Conservation (phyloP, 1,140 invertebrate species). For the Eufriesea mexicana region DNA sequence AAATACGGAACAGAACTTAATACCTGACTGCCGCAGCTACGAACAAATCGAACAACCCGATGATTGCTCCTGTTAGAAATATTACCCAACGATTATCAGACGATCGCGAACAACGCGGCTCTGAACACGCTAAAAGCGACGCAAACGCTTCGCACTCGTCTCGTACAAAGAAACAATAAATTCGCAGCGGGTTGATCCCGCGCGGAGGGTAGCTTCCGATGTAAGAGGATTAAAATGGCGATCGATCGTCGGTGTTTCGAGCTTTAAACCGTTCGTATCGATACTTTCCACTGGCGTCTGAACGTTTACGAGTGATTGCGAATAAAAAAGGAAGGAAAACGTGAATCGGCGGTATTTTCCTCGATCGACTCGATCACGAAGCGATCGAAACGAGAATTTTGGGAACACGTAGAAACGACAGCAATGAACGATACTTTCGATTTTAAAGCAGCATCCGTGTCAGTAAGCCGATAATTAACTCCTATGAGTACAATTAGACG, state of each 20-base stretch:
- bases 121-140: not conserved
- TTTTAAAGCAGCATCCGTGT: not conserved
- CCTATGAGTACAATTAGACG: no score
- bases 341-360: not conserved
- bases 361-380: not conserved
- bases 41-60: not conserved
- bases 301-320: not conserved
- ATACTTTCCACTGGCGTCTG: not conserved
- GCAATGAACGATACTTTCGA: constrained; percentile 8
- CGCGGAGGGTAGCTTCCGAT: not conserved
- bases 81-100: not conserved
- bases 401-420: constrained; percentile 8
- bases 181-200: not conserved
- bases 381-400: not conserved
- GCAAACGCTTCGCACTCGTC: not conserved
- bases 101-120: not conserved
- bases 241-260: not conserved
- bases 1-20: not conserved
- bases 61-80: not conserved
- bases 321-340: not conserved
- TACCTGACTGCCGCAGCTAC: not conserved
- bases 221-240: not conserved
- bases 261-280: not conserved
- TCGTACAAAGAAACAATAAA: not conserved
- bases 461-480: not conserved